Conservation (phyloP, 2,113 vertebrate genomes). For the Xiphias gladius region DNA sequence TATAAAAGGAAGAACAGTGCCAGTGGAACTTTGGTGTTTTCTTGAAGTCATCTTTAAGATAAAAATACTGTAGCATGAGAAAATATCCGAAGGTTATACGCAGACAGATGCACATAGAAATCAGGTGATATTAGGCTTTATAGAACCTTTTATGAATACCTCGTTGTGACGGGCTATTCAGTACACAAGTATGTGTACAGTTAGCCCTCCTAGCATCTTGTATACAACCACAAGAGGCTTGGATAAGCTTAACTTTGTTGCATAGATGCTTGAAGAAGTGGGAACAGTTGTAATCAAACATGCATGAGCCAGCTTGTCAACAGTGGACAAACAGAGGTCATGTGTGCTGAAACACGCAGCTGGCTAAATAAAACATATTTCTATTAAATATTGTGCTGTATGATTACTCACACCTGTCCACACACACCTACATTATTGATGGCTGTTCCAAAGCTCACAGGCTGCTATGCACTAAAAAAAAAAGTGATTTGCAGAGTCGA, state of each 20-base stretch:
- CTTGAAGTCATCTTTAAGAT: constrained; percentile 24
- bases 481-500: constrained; percentile 8
- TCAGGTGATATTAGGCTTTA: not conserved
- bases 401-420: constrained; percentile 37
- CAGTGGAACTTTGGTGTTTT: not conserved
- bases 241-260: constrained; percentile 16
- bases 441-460: constrained; percentile 23
- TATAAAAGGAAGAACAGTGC: constrained; percentile 8
- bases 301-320: constrained; percentile 51
- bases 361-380: constrained; percentile 69
- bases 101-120: not conserved
- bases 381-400: constrained; percentile 61
- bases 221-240: constrained; percentile 23
- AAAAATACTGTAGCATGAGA: constrained; percentile 15
- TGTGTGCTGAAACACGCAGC: constrained; percentile 37
- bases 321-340: constrained; percentile 21
- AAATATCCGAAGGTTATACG: constrained; percentile 21
- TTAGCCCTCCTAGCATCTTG: constrained; percentile 3
- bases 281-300: constrained; percentile 48
- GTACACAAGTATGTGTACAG: not conserved
- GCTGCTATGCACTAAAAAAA: constrained; percentile 25
- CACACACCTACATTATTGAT: constrained; percentile 61
- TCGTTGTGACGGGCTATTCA: not conserved
- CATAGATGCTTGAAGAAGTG: constrained; percentile 35
- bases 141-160: not conserved